phyloP scores from a whole-genome alignment of 2,888 invertebrate genomes.

The Torymus texanus region DNA sequence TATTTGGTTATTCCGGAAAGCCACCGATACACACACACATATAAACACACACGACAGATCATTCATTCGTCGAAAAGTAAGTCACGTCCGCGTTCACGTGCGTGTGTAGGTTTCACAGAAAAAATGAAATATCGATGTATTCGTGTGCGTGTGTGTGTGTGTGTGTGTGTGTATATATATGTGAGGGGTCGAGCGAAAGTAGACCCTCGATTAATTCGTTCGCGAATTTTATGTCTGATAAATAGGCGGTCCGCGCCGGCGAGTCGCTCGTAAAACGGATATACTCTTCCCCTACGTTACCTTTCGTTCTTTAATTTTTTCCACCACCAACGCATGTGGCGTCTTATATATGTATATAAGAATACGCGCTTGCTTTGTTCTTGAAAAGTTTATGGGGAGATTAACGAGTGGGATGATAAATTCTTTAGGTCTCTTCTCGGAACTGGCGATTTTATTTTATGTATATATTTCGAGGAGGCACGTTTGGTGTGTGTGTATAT shows the following conservation, averaged over 20 bases:
- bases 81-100: conserved; percentile 37
- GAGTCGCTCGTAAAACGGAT: no score
- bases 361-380: conserved; percentile 10
- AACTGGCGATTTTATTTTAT: conserved; percentile 25
- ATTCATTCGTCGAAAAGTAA: conserved; percentile 19
- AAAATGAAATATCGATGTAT: conserved; percentile 29
- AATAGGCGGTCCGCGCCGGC: no score
- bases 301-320: no score
- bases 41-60: no score
- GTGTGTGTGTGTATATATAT: neutral
- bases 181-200: neutral
- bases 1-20: no score
- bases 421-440: conserved; percentile 5
- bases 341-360: neutral
- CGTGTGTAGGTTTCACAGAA: neutral
- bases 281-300: no score
- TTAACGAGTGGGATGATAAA: conserved; percentile 32
- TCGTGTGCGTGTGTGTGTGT: neutral
- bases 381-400: conserved; percentile 21
- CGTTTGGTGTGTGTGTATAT: no score
- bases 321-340: no score
- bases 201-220: neutral
- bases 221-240: no score
- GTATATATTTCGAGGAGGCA: neutral
- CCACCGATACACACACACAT: no score